Evolutionary conservation across 2,888 invertebrate genomes (phyloP).

Genomic region (Volucella zonaria): DNA sequence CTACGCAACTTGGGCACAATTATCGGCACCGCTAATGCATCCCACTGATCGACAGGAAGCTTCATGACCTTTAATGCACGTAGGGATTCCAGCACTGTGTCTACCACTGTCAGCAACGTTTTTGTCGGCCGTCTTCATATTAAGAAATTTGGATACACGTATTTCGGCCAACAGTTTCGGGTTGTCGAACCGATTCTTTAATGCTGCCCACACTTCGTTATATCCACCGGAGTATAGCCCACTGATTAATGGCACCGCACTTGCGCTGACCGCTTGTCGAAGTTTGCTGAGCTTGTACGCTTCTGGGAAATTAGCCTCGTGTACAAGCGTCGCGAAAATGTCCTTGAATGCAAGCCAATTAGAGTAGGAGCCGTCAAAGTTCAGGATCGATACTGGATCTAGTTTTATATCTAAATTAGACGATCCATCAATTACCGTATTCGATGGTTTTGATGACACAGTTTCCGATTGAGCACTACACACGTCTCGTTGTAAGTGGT

Average conservation of each 20-base stretch:
- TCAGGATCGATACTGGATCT: no score
- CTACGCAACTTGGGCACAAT: slow-evolving; percentile 30
- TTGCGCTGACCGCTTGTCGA: slow-evolving; percentile 43
- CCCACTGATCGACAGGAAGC: slow-evolving; percentile 46
- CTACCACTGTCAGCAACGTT: slow-evolving; percentile 44
- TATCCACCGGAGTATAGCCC: slow-evolving; percentile 53
- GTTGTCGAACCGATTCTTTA: slow-evolving; percentile 53
- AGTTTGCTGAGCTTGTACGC: slow-evolving; percentile 58
- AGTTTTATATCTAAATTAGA: not conserved
- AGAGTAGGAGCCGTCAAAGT: no score
- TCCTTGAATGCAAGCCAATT: slow-evolving; percentile 36
- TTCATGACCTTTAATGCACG: slow-evolving; percentile 50
- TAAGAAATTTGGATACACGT: slow-evolving; percentile 58
- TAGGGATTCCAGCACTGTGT: slow-evolving; percentile 56
- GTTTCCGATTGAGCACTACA: not conserved
- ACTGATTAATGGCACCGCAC: slow-evolving; percentile 40
- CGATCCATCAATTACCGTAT: not conserved
- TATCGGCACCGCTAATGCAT: slow-evolving; percentile 48
- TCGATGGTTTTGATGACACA: not conserved
- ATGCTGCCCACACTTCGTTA: slow-evolving; percentile 51
- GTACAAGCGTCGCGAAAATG: slow-evolving; percentile 35
- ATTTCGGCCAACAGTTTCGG: slow-evolving; percentile 52
- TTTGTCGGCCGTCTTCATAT: slow-evolving; percentile 24
- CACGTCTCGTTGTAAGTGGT: not conserved
- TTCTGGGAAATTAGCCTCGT: slow-evolving; percentile 16